Evolutionary conservation across 2,888 invertebrate genomes (phyloP).

Genomic region (Pterostichus niger): DNA sequence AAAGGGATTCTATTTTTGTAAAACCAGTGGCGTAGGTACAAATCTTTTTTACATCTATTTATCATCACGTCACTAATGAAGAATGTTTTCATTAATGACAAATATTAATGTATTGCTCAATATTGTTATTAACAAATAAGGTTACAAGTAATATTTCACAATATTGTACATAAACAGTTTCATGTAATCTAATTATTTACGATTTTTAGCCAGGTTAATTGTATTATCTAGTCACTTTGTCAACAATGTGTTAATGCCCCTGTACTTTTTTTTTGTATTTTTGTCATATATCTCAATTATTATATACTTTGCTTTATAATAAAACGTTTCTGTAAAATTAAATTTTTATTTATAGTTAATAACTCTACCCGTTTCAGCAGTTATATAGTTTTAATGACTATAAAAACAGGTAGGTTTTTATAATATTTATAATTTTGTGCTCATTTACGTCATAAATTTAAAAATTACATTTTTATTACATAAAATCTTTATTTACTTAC

Average conservation of each 20-base stretch:
- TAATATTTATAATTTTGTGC: neutral
- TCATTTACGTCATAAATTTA: neutral
- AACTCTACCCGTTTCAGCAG: neutral
- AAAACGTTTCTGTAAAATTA: slow-evolving; percentile 61
- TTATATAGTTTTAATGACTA: neutral
- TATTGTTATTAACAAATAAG: slow-evolving; percentile 63
- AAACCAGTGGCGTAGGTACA: slow-evolving; percentile 49
- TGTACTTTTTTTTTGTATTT: slow-evolving; percentile 62
- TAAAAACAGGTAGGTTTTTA: slow-evolving; percentile 15
- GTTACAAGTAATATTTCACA: slow-evolving; percentile 55
- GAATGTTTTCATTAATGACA: slow-evolving; percentile 37
- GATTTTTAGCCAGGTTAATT: slow-evolving; percentile 66
- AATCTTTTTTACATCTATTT: slow-evolving; percentile 36
- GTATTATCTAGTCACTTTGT: slow-evolving; percentile 65
- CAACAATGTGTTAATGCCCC: slow-evolving; percentile 61
- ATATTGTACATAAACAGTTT: slow-evolving; percentile 60
- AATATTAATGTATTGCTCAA: slow-evolving; percentile 64
- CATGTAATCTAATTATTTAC: slow-evolving; percentile 61
- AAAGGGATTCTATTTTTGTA: slow-evolving; percentile 42
- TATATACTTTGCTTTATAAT: slow-evolving; percentile 66
- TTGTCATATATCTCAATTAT: slow-evolving; percentile 65
- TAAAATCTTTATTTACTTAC: too few relatives aligned
- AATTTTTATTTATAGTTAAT: slow-evolving; percentile 22
- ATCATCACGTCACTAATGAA: slow-evolving; percentile 4
- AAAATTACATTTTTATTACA: too few relatives aligned